These are phyloP conservation scores for Toxotes chatareus DNA, from an alignment of 2,113 vertebrate genomes.

Conservation along the genomic window DNA sequence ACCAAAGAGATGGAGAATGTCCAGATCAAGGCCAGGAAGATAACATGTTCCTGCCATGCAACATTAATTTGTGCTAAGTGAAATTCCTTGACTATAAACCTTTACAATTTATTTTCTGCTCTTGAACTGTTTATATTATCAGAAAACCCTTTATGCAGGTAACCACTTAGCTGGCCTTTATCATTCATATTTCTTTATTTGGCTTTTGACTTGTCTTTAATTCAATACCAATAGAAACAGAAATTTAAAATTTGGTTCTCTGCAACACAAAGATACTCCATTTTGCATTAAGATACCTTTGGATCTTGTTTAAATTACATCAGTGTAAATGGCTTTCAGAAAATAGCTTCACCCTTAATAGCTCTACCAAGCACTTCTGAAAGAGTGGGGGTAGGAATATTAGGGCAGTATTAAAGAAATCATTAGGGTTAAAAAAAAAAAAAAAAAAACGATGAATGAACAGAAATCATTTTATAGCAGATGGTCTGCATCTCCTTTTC, in stretches of 20 bases:
- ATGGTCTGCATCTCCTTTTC: not conserved
- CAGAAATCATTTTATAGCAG: not conserved
- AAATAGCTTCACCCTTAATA: slow-evolving; percentile 45
- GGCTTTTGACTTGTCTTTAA: not conserved
- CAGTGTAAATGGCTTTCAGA: slow-evolving; percentile 45
- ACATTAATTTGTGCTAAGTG: not conserved
- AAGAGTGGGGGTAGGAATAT: slow-evolving; percentile 29
- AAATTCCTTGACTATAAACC: not conserved
- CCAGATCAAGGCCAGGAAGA: not conserved
- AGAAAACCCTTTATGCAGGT: not conserved
- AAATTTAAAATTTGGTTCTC: slow-evolving; percentile 38
- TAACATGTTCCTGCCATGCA: not conserved
- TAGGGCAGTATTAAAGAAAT: slow-evolving; percentile 26
- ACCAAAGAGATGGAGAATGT: slow-evolving; percentile 2
- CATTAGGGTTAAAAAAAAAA: not conserved
- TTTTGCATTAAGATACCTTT: slow-evolving; percentile 25
- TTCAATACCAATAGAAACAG: not conserved
- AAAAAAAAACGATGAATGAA: slow-evolving; percentile 12
- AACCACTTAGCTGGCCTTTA: not conserved
- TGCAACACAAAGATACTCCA: not conserved
- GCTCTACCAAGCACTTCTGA: slow-evolving; percentile 24
- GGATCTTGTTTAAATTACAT: slow-evolving; percentile 56
- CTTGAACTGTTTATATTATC: not conserved
- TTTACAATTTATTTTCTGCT: not conserved
- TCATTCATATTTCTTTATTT: not conserved